These are phyloP conservation scores for Paramormyrops kingsleyae DNA, from an alignment of 2,113 vertebrate species.

Conservation along the genomic window DNA sequence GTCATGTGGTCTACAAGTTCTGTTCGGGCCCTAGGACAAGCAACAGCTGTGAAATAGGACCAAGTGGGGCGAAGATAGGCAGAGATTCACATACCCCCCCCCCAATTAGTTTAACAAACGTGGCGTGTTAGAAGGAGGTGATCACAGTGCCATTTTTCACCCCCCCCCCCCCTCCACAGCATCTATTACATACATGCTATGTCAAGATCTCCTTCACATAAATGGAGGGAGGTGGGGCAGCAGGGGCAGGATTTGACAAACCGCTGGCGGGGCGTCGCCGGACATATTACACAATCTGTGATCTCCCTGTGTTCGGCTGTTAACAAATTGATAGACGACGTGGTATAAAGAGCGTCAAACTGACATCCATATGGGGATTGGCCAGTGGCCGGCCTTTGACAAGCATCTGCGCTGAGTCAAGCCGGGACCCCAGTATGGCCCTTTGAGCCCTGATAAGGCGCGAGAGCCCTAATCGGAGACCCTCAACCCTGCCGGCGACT, in stretches of 20 bases:
- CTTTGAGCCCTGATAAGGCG: constrained; percentile 76
- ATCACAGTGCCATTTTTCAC: constrained; percentile 63
- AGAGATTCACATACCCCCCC: not conserved
- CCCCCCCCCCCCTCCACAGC: constrained; percentile 17
- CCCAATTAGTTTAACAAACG: constrained; percentile 50
- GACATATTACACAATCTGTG: constrained; percentile 52
- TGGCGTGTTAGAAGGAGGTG: constrained; percentile 55
- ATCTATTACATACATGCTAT: constrained; percentile 47
- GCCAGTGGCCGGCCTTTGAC: constrained; percentile 61
- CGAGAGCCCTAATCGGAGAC: constrained; percentile 68
- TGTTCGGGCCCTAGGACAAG: not conserved
- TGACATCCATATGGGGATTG: constrained; percentile 41
- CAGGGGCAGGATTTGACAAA: constrained; percentile 42
- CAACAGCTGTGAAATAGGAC: not conserved
- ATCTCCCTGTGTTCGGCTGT: constrained; percentile 72
- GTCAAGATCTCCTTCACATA: constrained; percentile 51
- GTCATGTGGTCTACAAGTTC: not conserved
- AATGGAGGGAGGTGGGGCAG: constrained; percentile 48
- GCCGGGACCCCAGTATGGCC: constrained; percentile 56
- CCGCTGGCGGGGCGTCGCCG: constrained; percentile 58
- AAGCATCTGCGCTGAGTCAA: constrained; percentile 50
- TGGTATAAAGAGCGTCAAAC: constrained; percentile 70
- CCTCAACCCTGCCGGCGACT: constrained; percentile 64
- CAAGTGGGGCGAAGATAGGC: not conserved
- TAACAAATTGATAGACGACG: constrained; percentile 80